These are phyloP conservation scores for Agonopterix alstromeriana DNA, from an alignment of 2,888 invertebrate species.

Conservation along the genomic window DNA sequence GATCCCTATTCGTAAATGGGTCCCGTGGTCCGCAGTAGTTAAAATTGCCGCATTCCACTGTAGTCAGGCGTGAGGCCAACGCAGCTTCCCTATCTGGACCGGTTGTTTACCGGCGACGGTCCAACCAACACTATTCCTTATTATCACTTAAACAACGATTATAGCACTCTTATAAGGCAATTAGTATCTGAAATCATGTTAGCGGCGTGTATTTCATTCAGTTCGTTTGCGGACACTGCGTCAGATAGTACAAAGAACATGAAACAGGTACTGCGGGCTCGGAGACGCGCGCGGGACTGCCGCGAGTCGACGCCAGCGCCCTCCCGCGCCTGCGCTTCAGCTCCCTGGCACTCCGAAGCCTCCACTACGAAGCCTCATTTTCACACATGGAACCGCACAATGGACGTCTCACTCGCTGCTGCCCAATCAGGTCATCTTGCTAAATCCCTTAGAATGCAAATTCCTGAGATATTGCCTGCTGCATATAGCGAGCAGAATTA, in stretches of 20 bases:
- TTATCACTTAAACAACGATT: constrained; percentile 63
- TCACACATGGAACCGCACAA: constrained; percentile 40
- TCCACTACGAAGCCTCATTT: constrained; percentile 32
- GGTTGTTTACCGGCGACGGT: constrained; percentile 43
- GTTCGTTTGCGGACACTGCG: constrained; percentile 37
- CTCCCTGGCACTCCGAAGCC: constrained; percentile 2
- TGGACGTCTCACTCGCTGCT: constrained; percentile 25
- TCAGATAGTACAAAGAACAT: constrained; percentile 20
- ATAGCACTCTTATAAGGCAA: constrained; percentile 36
- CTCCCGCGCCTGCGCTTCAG: constrained; percentile 38
- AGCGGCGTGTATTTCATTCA: constrained; percentile 41
- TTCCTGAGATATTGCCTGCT: constrained; percentile 21
- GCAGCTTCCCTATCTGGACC: constrained; percentile 70
- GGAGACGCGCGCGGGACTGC: constrained; percentile 59
- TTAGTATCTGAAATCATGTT: constrained; percentile 42
- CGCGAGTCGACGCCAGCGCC: constrained; percentile 48
- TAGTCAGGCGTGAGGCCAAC: constrained; percentile 65
- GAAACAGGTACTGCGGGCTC: constrained; percentile 35
- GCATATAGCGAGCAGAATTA: constrained; percentile 8
- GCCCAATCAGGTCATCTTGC: constrained; percentile 26
- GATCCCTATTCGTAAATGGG: constrained; percentile 63
- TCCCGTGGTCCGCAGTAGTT: constrained; percentile 72
- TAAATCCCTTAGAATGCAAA: constrained; percentile 25
- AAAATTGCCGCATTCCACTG: constrained; percentile 76
- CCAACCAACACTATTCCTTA: constrained; percentile 26